Evolutionary conservation across 2,113 vertebrate genomes (phyloP).

Genomic region (Todiramphus saurophagus): DNA sequence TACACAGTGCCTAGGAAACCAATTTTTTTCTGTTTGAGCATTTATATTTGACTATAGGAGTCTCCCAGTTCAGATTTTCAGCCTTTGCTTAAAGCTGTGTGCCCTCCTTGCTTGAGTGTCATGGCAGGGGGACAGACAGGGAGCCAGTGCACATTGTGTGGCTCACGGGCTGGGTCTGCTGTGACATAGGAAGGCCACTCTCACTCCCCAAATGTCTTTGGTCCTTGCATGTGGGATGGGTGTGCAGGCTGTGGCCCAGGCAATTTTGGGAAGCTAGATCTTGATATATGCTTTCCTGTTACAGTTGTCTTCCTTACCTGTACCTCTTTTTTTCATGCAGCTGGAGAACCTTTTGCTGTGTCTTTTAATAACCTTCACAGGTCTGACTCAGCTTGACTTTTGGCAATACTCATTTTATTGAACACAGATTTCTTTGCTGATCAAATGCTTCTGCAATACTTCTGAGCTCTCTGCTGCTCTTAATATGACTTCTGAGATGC

Average conservation of each 20-base stretch:
- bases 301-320: background rate
- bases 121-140: accelerated
- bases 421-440: constrained; percentile 31
- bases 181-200: background rate
- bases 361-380: background rate
- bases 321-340: background rate
- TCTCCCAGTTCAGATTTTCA: background rate
- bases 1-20: accelerated
- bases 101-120: background rate
- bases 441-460: constrained; percentile 22
- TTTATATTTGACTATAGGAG: background rate
- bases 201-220: accelerated
- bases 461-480: background rate
- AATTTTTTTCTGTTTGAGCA: background rate
- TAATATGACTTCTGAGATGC: constrained; percentile 10
- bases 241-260: background rate
- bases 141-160: background rate
- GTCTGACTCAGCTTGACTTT: constrained; percentile 37
- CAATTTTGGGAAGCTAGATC: background rate
- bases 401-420: background rate
- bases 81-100: background rate
- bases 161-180: background rate
- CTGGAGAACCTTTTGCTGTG: background rate
- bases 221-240: background rate
- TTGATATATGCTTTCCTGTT: background rate